Percentiles rank a stretch among this genome's conserved stretches.
Conservation (phyloP, 2,888 invertebrate genomes). For the Petrophora chlorosata region DNA sequence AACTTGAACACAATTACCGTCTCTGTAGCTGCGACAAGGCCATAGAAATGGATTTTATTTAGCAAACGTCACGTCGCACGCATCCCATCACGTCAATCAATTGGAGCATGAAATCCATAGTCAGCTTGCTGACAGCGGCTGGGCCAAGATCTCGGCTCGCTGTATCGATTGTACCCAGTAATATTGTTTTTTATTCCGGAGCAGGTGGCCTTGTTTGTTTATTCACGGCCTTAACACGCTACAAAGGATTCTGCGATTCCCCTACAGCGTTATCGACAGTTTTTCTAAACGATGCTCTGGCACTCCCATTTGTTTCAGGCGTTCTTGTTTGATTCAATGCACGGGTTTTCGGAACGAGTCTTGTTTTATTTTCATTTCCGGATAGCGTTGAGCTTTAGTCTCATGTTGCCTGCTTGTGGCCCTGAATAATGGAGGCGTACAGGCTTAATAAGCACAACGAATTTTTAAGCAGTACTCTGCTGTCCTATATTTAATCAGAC, state of each 20-base stretch:
- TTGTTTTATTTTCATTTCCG: constrained; percentile 16
- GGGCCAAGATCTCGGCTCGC: constrained; percentile 32
- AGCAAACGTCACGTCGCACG: constrained; percentile 45
- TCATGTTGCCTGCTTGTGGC: not conserved
- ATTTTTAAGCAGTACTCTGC: no score
- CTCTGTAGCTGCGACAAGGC: no score
- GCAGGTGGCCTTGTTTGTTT: constrained; percentile 64
- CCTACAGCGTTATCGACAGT: constrained; percentile 38
- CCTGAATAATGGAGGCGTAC: not conserved
- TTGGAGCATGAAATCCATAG: constrained; percentile 58
- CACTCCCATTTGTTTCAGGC: constrained; percentile 23
- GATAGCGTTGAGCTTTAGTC: constrained; percentile 1
- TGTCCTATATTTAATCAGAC: no score
- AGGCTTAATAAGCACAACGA: not conserved
- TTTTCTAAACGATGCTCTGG: constrained; percentile 27
- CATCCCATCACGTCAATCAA: constrained; percentile 53
- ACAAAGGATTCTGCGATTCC: constrained; percentile 48
- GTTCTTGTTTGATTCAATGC: constrained; percentile 12
- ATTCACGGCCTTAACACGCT: constrained; percentile 52
- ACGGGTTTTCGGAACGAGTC: constrained; percentile 1
- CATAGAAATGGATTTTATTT: constrained; percentile 38
- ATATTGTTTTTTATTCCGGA: constrained; percentile 44
- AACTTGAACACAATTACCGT: no score
- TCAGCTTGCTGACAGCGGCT: constrained; percentile 31
- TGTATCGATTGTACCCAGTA: constrained; percentile 51